Percentiles rank a stretch among this genome's conserved stretches.
Evolutionary conservation across 2,888 invertebrate genomes (phyloP).

Genomic region (Polyommatus icarus): DNA sequence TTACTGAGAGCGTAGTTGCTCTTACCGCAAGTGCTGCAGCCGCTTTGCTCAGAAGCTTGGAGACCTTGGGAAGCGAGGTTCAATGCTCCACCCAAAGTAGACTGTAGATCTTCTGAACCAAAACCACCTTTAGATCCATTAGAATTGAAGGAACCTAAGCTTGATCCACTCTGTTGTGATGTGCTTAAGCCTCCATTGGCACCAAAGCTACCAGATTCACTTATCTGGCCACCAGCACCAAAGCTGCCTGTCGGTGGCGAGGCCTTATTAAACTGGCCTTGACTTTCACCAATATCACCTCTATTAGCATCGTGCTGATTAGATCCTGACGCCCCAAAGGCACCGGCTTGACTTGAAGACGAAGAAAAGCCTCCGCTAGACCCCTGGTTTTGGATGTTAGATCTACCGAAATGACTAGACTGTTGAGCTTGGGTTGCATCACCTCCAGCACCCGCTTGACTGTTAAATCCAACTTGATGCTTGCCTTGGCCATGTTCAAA

Average conservation of each 20-base stretch:
- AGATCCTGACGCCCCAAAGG: not conserved
- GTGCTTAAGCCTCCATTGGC: conserved; percentile 26
- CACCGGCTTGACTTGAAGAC: not conserved
- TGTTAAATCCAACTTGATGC: conserved; percentile 5
- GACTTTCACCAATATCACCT: not conserved
- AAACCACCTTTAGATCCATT: conserved; percentile 32
- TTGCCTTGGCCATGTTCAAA: not conserved
- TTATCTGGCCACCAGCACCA: not conserved
- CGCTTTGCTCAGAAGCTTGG: conserved; percentile 49
- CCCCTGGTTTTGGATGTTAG: not conserved
- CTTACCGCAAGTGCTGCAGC: conserved; percentile 64
- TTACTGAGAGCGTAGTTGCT: conserved; percentile 67
- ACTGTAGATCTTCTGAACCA: conserved; percentile 42
- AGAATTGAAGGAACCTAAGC: conserved; percentile 11
- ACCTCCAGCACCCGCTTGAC: not conserved
- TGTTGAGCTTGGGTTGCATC: conserved; percentile 2
- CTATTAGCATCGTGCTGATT: not conserved
- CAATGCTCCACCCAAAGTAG: conserved; percentile 58
- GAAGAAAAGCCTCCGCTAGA: not conserved
- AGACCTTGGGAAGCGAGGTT: conserved; percentile 60
- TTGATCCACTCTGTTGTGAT: conserved; percentile 26
- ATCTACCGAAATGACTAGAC: not conserved
- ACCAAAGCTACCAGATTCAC: conserved; percentile 14
- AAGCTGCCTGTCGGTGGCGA: not conserved
- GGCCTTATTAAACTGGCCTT: not conserved